Conservation (phyloP, 2,797 vertebrate species). For the Podargus strigoides region DNA sequence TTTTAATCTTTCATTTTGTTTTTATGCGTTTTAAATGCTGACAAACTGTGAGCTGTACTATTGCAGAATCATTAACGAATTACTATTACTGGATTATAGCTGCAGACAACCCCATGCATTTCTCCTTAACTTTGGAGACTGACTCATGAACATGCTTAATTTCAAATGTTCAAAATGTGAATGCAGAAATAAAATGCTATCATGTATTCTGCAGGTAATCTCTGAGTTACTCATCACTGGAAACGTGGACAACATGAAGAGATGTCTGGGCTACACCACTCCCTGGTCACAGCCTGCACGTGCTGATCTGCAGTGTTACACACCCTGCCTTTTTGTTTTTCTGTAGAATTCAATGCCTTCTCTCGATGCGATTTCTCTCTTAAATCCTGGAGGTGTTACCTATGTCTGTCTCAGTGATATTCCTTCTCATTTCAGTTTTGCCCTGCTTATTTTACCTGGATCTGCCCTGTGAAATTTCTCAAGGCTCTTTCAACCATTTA, state of each 20-base stretch:
- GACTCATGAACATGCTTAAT: background rate
- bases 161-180: background rate
- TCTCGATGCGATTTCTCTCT: background rate
- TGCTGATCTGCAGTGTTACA: background rate
- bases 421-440: background rate
- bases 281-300: background rate
- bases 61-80: background rate
- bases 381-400: background rate
- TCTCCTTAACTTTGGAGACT: background rate
- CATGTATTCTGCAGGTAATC: background rate
- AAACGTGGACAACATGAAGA: background rate
- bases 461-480: background rate
- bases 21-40: background rate
- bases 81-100: background rate
- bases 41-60: background rate
- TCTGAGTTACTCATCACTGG: background rate
- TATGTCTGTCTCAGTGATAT: background rate
- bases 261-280: background rate
- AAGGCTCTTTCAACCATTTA: background rate
- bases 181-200: background rate
- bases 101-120: background rate
- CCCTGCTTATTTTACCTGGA: background rate
- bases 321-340: fast-evolving
- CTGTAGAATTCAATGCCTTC: background rate
- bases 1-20: background rate